Base-by-base conservation (phyloP, 2,888 invertebrate genomes). In the Orchestes rusci region DNA sequence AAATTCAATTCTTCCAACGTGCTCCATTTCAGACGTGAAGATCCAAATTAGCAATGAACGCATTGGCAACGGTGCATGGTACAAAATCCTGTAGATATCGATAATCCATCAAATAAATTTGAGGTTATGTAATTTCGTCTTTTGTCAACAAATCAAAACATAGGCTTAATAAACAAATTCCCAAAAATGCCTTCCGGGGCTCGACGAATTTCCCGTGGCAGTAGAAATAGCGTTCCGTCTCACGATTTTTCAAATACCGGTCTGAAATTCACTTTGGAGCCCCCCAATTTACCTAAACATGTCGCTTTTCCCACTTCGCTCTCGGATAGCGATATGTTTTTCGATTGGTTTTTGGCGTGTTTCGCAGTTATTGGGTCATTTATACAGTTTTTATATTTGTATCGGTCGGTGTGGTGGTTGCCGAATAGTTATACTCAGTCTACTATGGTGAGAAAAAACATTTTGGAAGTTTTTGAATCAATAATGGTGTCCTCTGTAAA, bases 391-490 rank as follows among this genome's bases (percentile, higher is more conserved):
- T 74, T 97, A 30, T 93, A 97, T 71, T 75, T 97, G 27, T 97
- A 97, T 64, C 80, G 92, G 56, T 94, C 93, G 2, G 86, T 91
- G 10, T 99, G 95, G 94, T 99, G 97, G 97, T 68, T 96, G 39
- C 92, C 94, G 1, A 84, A 95, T 63, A 92, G 94, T 0, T 84
- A 90, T 63, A 87, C 84, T 47, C 81, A 80, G 59, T 86, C 90
- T 62, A 84, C 89, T 47, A 79, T 96, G 79, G 95, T 94, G 71
- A 70, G 76, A n/a, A 4, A 31, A n/a, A n/a, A n/a, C n/a, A n/a
- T n/a, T n/a, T n/a, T n/a, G n/a, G n/a, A n/a, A n/a, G n/a, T n/a
- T n/a, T n/a, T n/a, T n/a, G n/a, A n/a, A n/a, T n/a, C n/a, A n/a
- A n/a, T n/a, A n/a, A n/a, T n/a, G n/a, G n/a, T n/a, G n/a, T n/a